Percentiles rank a stretch among this genome's conserved stretches.
Conservation (phyloP, 2,888 invertebrate species). For the Polydrusus pterygomalis region DNA sequence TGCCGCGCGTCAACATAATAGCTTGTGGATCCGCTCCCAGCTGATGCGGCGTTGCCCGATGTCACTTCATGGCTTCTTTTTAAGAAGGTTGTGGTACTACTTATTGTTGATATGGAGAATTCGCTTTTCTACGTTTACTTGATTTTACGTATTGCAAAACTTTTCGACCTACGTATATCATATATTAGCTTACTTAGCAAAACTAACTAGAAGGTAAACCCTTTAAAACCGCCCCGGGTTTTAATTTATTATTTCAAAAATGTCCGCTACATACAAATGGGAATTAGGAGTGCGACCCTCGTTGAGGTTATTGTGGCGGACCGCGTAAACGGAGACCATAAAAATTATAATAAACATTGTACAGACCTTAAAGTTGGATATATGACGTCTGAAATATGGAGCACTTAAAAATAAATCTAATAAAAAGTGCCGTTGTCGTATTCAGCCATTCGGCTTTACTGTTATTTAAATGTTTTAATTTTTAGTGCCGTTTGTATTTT, state of each 20-base stretch:
- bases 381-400: slow-evolving; percentile 51
- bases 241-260: slow-evolving; percentile 49
- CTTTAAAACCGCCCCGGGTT: slow-evolving; percentile 23
- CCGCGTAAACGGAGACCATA: slow-evolving; percentile 49
- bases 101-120: no score
- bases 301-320: slow-evolving; percentile 45
- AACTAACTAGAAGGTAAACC: slow-evolving; percentile 12
- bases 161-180: neutral
- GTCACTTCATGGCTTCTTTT: no score
- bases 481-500: slow-evolving; percentile 31
- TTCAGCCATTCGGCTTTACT: slow-evolving; percentile 35
- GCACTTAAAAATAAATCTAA: slow-evolving; percentile 50
- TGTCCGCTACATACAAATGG: slow-evolving; percentile 49
- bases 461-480: slow-evolving; percentile 48
- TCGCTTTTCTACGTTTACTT: no score
- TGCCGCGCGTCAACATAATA: no score
- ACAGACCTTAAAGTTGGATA: slow-evolving; percentile 45
- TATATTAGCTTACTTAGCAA: neutral
- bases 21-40: no score
- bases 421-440: slow-evolving; percentile 45
- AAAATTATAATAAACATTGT: slow-evolving; percentile 53
- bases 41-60: no score
- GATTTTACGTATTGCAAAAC: no score
- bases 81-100: no score
- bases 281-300: slow-evolving; percentile 45